Conservation (phyloP, 2,888 invertebrate species). For the Ophion slaviceki region DNA sequence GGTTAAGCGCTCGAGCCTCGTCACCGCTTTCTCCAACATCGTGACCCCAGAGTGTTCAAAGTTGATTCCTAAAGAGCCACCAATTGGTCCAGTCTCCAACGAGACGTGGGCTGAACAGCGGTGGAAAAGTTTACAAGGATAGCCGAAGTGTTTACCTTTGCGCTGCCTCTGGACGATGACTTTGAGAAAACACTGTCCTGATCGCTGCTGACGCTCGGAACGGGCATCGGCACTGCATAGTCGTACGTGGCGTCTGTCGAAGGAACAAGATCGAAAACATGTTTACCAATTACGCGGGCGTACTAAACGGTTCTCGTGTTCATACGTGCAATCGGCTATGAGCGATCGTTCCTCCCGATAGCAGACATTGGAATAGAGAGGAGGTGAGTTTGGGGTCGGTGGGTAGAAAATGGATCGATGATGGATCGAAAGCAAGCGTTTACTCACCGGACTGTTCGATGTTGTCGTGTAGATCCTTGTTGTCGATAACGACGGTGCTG, state of each 20-base stretch:
- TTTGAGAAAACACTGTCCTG: conserved; percentile 83
- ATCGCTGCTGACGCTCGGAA: conserved; percentile 82
- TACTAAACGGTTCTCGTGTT: conserved; percentile 1
- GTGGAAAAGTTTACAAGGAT: conserved; percentile 6
- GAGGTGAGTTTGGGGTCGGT: neutral
- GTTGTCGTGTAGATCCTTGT: conserved; percentile 83
- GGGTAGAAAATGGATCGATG: conserved; percentile 16
- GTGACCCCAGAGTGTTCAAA: neutral
- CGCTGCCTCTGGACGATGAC: conserved; percentile 82
- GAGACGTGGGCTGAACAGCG: neutral
- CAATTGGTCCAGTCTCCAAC: neutral
- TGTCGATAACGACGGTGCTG: conserved; percentile 83
- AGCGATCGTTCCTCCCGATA: neutral
- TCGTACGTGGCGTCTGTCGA: conserved; percentile 82
- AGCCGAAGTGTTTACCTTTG: conserved; percentile 76
- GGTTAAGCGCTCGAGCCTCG: neutral
- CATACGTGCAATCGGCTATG: neutral
- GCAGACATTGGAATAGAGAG: too few species aligned
- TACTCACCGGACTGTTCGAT: conserved; percentile 82
- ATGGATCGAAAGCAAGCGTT: conserved; percentile 47
- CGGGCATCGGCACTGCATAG: conserved; percentile 82
- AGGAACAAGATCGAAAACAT: conserved; percentile 58
- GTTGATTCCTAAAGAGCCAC: neutral
- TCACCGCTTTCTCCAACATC: neutral
- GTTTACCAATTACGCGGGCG: conserved; percentile 40